A percentile compares a stretch with the other conserved stretches of the same genome.
Evolutionary conservation across 2,797 vertebrate species (phyloP).

Genomic region (Halcyon smyrnensis): DNA sequence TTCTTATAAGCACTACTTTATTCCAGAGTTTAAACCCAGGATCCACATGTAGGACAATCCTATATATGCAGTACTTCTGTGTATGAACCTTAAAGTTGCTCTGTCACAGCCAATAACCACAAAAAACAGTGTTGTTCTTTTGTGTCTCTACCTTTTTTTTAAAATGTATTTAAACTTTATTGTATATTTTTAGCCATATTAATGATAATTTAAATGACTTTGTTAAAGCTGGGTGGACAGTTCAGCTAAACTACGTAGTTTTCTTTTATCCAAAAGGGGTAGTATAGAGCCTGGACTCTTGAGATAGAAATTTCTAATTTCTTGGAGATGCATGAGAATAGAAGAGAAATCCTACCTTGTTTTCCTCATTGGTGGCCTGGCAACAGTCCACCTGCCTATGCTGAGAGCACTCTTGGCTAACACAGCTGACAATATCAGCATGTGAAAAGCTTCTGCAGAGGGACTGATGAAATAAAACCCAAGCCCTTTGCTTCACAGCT

Average conservation of each 20-base stretch:
- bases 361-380: neutral
- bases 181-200: neutral
- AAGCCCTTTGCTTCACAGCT: neutral
- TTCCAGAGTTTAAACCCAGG: neutral
- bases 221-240: neutral
- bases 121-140: neutral
- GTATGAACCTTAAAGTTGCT: neutral
- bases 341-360: neutral
- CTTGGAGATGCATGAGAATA: neutral
- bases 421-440: neutral
- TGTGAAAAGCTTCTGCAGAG: neutral
- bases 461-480: neutral
- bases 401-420: neutral
- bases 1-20: neutral
- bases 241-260: neutral
- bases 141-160: neutral
- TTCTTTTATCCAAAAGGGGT: neutral
- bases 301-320: neutral
- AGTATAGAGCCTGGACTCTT: neutral
- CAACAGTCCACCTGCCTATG: neutral
- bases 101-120: neutral
- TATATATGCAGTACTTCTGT: neutral
- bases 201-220: neutral
- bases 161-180: neutral
- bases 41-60: neutral